Percentiles rank a stretch among this genome's conserved stretches.
Evolutionary conservation across 2,888 invertebrate species (phyloP).

Genomic region (Hydropsyche betteni): DNA sequence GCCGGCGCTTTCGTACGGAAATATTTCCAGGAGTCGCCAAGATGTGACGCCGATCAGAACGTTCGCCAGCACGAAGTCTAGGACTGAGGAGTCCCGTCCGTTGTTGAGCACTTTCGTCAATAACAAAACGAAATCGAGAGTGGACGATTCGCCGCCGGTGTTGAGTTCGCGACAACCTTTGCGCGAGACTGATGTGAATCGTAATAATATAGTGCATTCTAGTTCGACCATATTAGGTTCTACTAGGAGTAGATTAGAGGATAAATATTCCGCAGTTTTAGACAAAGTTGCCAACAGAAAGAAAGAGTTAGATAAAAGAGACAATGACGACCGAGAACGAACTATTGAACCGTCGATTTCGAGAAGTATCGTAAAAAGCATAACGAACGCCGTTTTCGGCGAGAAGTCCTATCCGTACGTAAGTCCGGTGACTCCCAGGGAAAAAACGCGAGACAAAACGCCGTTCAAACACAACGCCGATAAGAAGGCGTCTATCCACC

Average conservation of each 20-base stretch:
- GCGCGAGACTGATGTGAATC: slow-evolving; percentile 64
- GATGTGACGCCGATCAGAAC: slow-evolving; percentile 54
- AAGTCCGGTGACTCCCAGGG: slow-evolving; percentile 54
- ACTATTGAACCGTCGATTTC: slow-evolving; percentile 68
- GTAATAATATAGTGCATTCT: slow-evolving; percentile 57
- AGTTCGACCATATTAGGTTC: slow-evolving; percentile 61
- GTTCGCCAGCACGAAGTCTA: slow-evolving; percentile 57
- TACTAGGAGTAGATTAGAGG: slow-evolving; percentile 77
- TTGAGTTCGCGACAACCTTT: slow-evolving; percentile 61
- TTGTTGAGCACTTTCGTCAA: slow-evolving; percentile 1
- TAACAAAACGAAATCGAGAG: background rate
- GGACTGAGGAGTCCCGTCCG: slow-evolving; percentile 53
- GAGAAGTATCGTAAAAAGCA: slow-evolving; percentile 72
- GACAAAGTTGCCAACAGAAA: slow-evolving; percentile 73
- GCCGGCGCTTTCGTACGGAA: slow-evolving; percentile 41
- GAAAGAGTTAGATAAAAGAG: slow-evolving; percentile 63
- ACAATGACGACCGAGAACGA: slow-evolving; percentile 75
- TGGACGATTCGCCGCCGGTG: background rate
- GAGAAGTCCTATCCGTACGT: slow-evolving; percentile 74
- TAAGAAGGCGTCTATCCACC: slow-evolving; percentile 61
- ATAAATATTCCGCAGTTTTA: slow-evolving; percentile 80
- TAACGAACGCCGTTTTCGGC: slow-evolving; percentile 76
- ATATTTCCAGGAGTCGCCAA: slow-evolving; percentile 28
- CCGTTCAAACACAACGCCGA: slow-evolving; percentile 64
- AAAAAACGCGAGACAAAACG: slow-evolving; percentile 71